A percentile compares a stretch with the other conserved stretches of the same genome.
These are phyloP conservation scores for Platygyra sinensis DNA, from an alignment of 64 coral and sea anemone species.

Conservation along the genomic window DNA sequence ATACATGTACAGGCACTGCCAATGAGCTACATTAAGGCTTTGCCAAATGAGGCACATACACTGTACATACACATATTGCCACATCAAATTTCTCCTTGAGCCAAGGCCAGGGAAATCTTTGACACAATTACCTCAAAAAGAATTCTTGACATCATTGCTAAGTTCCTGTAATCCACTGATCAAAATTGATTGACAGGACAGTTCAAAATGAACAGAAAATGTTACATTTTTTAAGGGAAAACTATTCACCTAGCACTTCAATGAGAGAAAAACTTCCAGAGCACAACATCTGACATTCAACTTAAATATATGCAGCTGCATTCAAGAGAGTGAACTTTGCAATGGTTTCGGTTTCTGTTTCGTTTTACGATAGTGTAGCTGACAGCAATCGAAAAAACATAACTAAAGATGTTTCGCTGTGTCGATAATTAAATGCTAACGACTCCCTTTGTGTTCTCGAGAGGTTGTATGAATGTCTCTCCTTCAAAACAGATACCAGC, in stretches of 20 bases:
- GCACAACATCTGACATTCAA: no score
- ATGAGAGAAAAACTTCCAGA: not conserved
- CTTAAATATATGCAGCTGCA: no score
- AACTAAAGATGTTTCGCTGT: not conserved
- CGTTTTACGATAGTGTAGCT: not conserved
- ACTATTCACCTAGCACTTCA: no score
- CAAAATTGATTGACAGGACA: not conserved
- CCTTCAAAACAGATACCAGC: not conserved
- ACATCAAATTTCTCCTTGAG: no score
- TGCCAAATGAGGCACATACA: no score
- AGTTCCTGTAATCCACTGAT: not conserved
- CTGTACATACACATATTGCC: no score
- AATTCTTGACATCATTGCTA: not conserved
- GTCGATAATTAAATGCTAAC: constrained; percentile 37
- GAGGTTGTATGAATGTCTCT: not conserved
- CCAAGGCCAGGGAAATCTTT: not conserved
- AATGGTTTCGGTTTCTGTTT: not conserved
- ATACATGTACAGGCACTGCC: not conserved
- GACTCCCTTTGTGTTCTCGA: constrained; percentile 4
- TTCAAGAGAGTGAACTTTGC: no score
- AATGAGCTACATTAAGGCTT: not conserved
- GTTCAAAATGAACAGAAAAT: no score
- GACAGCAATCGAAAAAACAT: not conserved
- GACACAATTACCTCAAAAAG: not conserved
- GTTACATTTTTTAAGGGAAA: no score